Base-by-base conservation (phyloP, 2,797 vertebrate genomes). In the Paramormyrops hopkinsi region DNA sequence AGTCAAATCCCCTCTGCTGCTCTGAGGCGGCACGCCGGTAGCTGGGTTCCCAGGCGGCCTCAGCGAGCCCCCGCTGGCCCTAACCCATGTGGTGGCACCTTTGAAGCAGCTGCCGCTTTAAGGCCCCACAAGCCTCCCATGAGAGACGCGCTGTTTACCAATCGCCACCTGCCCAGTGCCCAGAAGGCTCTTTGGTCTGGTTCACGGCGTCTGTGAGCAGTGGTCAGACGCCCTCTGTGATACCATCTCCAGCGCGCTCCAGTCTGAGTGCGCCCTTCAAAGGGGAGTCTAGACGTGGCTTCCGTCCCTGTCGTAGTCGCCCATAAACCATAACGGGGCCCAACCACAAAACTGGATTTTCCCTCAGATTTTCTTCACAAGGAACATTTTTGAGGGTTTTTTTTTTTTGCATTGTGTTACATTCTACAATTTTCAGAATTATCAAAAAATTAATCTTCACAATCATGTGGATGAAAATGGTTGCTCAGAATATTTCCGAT, bases 61-160 rank as follows among this genome's bases (percentile, higher is more conserved):
- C 91, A 90, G 37, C 93, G 92, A 95, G 92, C 94, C 92, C 93
- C 91, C 92, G 92, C 89, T n/a, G 88, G 91, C 46, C 86, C 79
- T 46, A 44, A 48, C 17, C 37, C 37, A 69, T 17, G 82, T 0
- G 86, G 90, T 14, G 25, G 65, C 33, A 29, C 91, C 95, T 96
- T 96, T 96, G 95, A 96, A 95, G 94, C 95, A 95, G 94, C 92
- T 92, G 92, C 91, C 93, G 93, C 93, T 92, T 93, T 94, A 88
- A 93, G 94, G 93, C 94, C 94, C 94, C 92, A 93, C 94, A 96
- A 96, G 90, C 90, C 92, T 93, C 93, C 94, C 90, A 91, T 62
- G 94, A 95, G 94, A 93, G 94, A 89, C 92, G 53, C 92, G 91
- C n/a, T 5, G n/a, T 62, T 87, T 79, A 50, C 91, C 90, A 92